Base-by-base conservation (phyloP, 2,888 invertebrate species). In the Rhagium mordax region DNA sequence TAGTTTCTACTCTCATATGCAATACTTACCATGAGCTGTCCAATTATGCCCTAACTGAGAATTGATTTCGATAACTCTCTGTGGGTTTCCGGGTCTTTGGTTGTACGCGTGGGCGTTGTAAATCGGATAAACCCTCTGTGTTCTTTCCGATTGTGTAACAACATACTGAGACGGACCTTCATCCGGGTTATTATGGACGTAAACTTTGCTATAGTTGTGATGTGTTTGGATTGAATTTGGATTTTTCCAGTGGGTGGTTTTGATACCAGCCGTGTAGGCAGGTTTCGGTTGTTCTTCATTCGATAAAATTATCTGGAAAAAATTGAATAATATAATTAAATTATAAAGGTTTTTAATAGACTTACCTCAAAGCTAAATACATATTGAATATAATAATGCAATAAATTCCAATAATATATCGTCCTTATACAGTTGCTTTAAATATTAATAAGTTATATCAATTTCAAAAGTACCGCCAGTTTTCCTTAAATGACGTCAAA, bases 151-250 rank as follows among this genome's bases (percentile, higher is more conserved):
- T 29, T 73, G 71, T 8, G 78, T 71, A 47, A 74, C 16, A 1
- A 76, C 62, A 65, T 78, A 78, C 8, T 71, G 71, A 1, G 72
- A 70, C 13, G 41, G 57, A n/a, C 48, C 47, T n/a, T n/a, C n/a
- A 15, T 71, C 64, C n/a, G 75, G 75, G 15, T 78, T 78, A 21
- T 82, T 79, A 62, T 80, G 77, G 20, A 80, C 74, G 55, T 71
- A 76, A 0, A 87, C 86, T 78, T 81, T 85, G 71, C 87, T 87
- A 71, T 87, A 87, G 68, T 86, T 86, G 33, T 86, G 85, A 59
- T 85, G 83, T 2, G 84, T 79, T 27, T 76, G 76, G 1, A 84
- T 59, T 24, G 75, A 74, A 20, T 62, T 74, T 16, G 71, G 64
- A 27, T 79, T 79, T 76, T 77, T 82, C 81, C 80, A 84, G 59